These are phyloP conservation scores for Oryctes rhinoceros DNA, from an alignment of 1,140 invertebrate genomes.

Conservation along the genomic window DNA sequence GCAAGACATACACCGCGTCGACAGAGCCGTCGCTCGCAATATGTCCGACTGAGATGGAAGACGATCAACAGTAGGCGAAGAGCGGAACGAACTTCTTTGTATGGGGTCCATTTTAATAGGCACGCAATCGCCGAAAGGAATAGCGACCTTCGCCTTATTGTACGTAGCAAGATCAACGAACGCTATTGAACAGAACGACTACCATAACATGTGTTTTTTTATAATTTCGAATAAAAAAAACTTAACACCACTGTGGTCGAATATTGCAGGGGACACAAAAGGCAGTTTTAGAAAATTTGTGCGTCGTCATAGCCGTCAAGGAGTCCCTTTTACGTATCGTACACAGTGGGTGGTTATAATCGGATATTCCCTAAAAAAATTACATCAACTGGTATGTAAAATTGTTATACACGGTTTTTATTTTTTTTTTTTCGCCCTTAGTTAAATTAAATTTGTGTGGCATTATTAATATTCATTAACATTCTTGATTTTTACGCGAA, in stretches of 20 bases:
- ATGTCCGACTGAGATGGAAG: conserved; percentile 9
- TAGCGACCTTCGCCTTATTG: conserved; percentile 35
- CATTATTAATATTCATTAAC: too few relatives aligned
- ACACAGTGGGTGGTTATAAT: conserved; percentile 27
- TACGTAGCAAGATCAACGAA: conserved; percentile 37
- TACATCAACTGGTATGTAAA: conserved; percentile 17
- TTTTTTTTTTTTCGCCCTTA: not conserved
- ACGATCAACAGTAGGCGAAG: conserved; percentile 42
- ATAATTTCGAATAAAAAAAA: conserved; percentile 55
- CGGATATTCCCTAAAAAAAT: conserved; percentile 18
- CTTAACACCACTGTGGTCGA: conserved; percentile 56
- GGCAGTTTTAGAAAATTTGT: conserved; percentile 51
- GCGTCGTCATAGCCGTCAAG: conserved; percentile 27
- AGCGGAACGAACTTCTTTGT: conserved; percentile 51
- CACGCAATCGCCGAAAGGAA: conserved; percentile 49
- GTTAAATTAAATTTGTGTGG: too few relatives aligned
- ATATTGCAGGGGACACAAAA: conserved; percentile 51
- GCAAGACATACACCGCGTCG: not conserved
- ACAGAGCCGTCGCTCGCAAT: not conserved
- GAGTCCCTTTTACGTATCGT: conserved; percentile 23
- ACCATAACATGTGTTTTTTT: conserved; percentile 56
- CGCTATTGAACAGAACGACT: conserved; percentile 46
- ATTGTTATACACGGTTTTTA: not conserved
- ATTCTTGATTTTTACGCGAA: too few relatives aligned
- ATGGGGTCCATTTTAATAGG: conserved; percentile 58